Base-by-base conservation (phyloP, 1,140 invertebrate species). In the Ctenoplectra terminalis region DNA sequence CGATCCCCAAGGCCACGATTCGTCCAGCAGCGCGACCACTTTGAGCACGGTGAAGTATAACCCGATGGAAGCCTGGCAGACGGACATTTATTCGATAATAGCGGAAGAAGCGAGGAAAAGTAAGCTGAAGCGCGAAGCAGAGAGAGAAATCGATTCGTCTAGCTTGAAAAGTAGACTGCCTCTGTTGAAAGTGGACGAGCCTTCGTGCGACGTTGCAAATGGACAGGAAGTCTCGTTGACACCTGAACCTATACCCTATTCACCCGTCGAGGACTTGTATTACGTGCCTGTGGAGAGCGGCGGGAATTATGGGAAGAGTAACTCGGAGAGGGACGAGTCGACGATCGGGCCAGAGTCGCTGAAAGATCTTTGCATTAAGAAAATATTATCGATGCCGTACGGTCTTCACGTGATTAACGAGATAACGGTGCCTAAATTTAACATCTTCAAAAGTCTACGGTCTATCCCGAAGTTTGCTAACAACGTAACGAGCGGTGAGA, bases 371-470 rank as follows among this genome's bases (percentile, higher is more conserved):
- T 96, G 96, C 88, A 91, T 97, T 26, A 94, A 94, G 82, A 95
- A 94, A 84, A 94, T 97, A 34, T 91, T 95, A 43, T 94, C 95
- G 6, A 94, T 96, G 90, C 96, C 96, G 8, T 95, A 94, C 86
- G 96, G 96, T 37, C 88, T 94, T 15, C 94, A 95, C 80, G 94
- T 97, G 75, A 92, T 97, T 78, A 94, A 96, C 91, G 95, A 96
- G 90, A 90, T 97, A 80, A 95, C 95, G 13, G 54, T 82, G 8
- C 94, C 94, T 5, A 95, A 96, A 26, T 95, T 96, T n/a, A 92
- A 95, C 83, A 94, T 94, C 78, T 94, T 96, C 43, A 91, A 94
- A 84, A 92, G 92, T 76, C 90, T 95, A 7, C 80, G 87, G 43
- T 79, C 75, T 1, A 80, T 90, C 13, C 87, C 86, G 37, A 83